Evolutionary conservation across 2,888 invertebrate genomes (phyloP), one percentile per base, ranked within the genome.

Genomic region (Mimas tiliae): DNA sequence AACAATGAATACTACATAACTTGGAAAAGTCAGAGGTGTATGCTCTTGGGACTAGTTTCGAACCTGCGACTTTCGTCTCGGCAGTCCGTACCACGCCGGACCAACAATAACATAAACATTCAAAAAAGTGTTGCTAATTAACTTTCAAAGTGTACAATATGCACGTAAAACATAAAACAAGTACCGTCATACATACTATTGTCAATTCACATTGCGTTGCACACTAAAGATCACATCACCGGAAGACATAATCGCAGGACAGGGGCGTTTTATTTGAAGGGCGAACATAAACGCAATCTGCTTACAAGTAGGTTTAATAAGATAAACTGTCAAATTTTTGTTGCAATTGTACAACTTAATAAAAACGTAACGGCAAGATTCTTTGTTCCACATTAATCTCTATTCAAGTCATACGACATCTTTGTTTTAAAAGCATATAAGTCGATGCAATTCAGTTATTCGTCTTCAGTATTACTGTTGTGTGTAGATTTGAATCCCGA

Each of bases 241-340:
- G 63, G 63, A 62, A 63, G 63, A 53, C 62, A 34, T 66, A 62
- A 62, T 33, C 33, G 65, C 65, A 58, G 77, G 78, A 80, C 80
- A 80, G 73, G 74, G 79, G 80, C 75, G 82, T 84, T 86, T 85
- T 80, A 83, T 81, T 76, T 85, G 86, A 90, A 90, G 90, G 90
- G 86, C 89, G 78, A 74, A 72, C 68, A 62, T 71, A 79, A 81
- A 91, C 90, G 88, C 87, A 82, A 70, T 71, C 72, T 73, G 92
- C 88, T 73, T 92, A 88, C 86, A 87, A 91, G 87, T 81, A 72
- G 79, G 75, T 76, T 77, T 82, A 78, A 82, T 78, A 78, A 78
- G 76, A 74, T 74, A 77, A 76, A 72, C 64, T 58, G 75, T 72
- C 75, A 72, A 68, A 68, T 68, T 69, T 74, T 73, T 75, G 70